phyloP scores from a whole-genome alignment of 2,797 vertebrate genomes.

The Tarsius wallacei region DNA sequence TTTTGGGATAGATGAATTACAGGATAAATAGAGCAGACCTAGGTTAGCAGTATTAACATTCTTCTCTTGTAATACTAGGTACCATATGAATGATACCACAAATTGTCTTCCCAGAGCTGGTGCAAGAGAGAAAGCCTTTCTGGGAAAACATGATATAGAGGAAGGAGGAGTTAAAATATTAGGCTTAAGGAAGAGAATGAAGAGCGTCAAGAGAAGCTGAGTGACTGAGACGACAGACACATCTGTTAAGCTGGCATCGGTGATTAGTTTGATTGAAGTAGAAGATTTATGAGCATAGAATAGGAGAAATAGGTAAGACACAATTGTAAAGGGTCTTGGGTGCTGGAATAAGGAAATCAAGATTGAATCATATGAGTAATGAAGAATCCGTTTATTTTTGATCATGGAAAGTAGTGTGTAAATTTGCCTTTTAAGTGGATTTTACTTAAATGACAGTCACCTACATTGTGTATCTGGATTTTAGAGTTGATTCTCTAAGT shows the following conservation, averaged over 20 bases:
- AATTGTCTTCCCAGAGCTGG: neutral
- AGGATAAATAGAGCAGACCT: neutral
- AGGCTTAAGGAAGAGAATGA: neutral
- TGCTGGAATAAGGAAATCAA: neutral
- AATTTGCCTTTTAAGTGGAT: neutral
- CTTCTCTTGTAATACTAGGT: neutral
- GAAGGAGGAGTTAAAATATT: neutral
- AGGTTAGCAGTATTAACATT: neutral
- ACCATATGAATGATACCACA: neutral
- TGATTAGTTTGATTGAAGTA: neutral
- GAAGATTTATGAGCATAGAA: neutral
- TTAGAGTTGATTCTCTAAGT: neutral
- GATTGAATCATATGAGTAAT: neutral
- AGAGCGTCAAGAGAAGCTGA: neutral
- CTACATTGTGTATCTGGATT: neutral
- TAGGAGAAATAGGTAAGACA: neutral
- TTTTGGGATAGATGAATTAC: neutral
- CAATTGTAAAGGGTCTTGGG: neutral
- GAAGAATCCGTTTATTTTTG: neutral
- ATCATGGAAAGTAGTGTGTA: neutral
- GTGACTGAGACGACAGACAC: neutral
- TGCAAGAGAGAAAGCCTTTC: neutral
- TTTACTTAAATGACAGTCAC: neutral
- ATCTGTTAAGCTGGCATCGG: neutral
- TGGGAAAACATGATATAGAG: neutral